Evolutionary conservation across 1,140 invertebrate genomes (phyloP).

Genomic region (Aphelenchoides fujianensis): DNA sequence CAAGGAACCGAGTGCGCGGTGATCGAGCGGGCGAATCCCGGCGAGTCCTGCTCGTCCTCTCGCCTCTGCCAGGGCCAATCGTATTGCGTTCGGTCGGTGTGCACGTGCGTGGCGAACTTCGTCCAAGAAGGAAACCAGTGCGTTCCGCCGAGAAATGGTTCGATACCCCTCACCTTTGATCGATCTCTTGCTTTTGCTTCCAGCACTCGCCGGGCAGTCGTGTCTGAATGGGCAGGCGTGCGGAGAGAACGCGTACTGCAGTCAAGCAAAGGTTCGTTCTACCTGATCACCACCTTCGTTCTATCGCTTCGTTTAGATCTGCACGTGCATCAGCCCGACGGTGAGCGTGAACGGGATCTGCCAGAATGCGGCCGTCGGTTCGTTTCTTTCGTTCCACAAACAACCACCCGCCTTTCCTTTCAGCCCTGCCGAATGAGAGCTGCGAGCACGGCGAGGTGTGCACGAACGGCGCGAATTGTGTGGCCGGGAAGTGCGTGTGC

Average conservation of each 20-base stretch:
- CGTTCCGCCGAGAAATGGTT: conserved; percentile 7
- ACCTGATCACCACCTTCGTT: too few relatives aligned
- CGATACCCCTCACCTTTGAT: too few relatives aligned
- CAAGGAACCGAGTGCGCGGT: conserved; percentile 42
- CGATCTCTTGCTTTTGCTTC: too few relatives aligned
- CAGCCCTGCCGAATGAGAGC: conserved; percentile 34
- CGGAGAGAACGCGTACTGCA: conserved; percentile 44
- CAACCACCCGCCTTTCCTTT: neutral
- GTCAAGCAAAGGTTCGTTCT: conserved; percentile 25
- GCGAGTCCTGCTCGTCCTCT: conserved; percentile 45
- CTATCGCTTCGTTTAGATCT: too few relatives aligned
- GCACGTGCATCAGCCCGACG: conserved; percentile 43
- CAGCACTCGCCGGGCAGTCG: neutral
- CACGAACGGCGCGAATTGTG: conserved; percentile 34
- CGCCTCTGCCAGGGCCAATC: conserved; percentile 40
- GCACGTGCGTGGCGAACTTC: conserved; percentile 48
- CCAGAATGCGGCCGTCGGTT: conserved; percentile 36
- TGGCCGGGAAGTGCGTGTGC: conserved; percentile 29
- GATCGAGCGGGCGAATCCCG: conserved; percentile 34
- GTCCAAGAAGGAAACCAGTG: conserved; percentile 43
- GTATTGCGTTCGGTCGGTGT: conserved; percentile 43
- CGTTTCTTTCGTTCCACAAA: conserved; percentile 21
- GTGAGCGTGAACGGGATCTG: conserved; percentile 46
- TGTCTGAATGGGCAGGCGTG: conserved; percentile 47
- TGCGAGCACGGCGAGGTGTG: conserved; percentile 42